Conservation (phyloP, 1,140 invertebrate genomes). For the Diploscapter pachys region DNA sequence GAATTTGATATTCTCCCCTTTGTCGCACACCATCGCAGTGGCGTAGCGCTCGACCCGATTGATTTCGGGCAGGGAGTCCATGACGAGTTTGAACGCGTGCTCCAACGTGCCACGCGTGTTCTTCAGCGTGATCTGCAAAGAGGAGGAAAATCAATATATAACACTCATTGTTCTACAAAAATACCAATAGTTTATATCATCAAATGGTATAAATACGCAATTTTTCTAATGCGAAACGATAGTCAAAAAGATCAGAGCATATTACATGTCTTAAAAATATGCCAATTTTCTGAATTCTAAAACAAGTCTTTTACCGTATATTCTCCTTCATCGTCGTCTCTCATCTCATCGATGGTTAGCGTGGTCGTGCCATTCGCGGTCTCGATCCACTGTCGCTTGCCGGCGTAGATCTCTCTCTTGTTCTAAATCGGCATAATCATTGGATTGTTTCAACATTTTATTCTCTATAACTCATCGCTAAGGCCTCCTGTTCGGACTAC, state of each 20-base stretch:
- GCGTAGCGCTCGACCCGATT: slow-evolving; percentile 27
- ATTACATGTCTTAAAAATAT: no score
- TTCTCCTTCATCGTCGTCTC: slow-evolving; percentile 36
- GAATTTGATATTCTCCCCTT: slow-evolving; percentile 33
- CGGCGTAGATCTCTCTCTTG: slow-evolving; percentile 25
- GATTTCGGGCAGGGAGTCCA: slow-evolving; percentile 32
- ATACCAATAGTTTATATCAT: background rate
- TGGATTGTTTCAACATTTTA: no score
- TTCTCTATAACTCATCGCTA: no score
- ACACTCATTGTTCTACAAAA: slow-evolving; percentile 1
- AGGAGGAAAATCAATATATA: no score
- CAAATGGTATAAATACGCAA: background rate
- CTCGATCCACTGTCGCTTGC: slow-evolving; percentile 33
- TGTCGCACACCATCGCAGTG: slow-evolving; percentile 30
- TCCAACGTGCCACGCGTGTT: slow-evolving; percentile 16
- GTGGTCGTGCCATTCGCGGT: slow-evolving; percentile 3
- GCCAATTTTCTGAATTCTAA: slow-evolving; percentile 6
- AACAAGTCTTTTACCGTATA: background rate
- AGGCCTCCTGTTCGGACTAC: no score
- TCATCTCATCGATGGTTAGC: slow-evolving; percentile 31
- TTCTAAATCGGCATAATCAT: no score
- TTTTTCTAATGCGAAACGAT: slow-evolving; percentile 15
- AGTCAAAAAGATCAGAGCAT: background rate
- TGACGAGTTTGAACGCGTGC: slow-evolving; percentile 24
- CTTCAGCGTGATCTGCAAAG: slow-evolving; percentile 22